Conservation (phyloP, 2,113 vertebrate species). For the Limanda limanda region DNA sequence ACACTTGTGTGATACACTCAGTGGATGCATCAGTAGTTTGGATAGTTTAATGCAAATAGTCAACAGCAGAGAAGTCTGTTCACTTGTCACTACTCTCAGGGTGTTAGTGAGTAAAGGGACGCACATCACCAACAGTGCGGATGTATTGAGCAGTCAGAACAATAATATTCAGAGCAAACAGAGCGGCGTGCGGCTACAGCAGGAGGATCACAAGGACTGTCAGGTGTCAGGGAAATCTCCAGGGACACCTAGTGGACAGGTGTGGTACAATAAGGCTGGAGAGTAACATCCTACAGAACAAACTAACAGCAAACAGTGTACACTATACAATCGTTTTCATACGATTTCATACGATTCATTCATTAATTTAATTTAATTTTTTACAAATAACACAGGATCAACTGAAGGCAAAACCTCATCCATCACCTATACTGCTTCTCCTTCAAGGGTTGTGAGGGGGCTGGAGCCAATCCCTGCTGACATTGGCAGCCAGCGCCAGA, state of each 20-base stretch:
- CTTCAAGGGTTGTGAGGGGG: not conserved
- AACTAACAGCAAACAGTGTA: no score
- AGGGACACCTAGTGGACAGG: constrained; percentile 56
- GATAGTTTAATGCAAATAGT: not conserved
- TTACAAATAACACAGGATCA: not conserved
- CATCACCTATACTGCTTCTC: not conserved
- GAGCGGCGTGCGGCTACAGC: not conserved
- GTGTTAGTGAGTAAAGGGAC: not conserved
- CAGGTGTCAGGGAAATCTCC: constrained; percentile 2
- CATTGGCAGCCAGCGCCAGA: no score
- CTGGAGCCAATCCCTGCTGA: not conserved
- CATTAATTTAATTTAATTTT: no score
- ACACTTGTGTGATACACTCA: not conserved
- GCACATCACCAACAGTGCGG: no score
- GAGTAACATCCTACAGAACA: not conserved
- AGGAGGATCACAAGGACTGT: constrained; percentile 2
- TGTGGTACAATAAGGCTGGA: constrained; percentile 2
- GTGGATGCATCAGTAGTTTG: no score
- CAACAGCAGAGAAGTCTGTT: not conserved
- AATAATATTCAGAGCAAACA: not conserved
- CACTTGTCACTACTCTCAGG: not conserved
- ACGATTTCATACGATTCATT: no score
- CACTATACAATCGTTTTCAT: no score
- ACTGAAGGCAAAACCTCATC: not conserved
- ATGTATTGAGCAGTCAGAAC: not conserved